phyloP scores from a whole-genome alignment of 1,140 invertebrate species.

The Lepidotrigona ventralis region DNA sequence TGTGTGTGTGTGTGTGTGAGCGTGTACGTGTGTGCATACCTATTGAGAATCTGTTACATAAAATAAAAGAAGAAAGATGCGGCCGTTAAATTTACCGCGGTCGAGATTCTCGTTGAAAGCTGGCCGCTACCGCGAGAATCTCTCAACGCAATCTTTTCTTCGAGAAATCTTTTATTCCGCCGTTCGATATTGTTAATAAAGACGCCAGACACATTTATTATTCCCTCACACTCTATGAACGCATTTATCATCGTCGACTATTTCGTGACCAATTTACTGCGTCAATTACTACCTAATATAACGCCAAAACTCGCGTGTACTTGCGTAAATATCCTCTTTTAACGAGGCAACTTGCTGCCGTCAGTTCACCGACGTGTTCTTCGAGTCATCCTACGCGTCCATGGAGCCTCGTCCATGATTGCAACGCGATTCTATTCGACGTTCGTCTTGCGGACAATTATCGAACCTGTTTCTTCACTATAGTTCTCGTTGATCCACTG shows the following conservation, averaged over 20 bases:
- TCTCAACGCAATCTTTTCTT: background rate
- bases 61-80: background rate
- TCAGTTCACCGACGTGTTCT: background rate
- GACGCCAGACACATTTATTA: slow-evolving; percentile 18
- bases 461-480: background rate
- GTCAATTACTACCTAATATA: slow-evolving; percentile 5
- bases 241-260: slow-evolving; percentile 1
- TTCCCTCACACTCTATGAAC: background rate
- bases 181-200: background rate
- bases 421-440: background rate
- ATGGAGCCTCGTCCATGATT: background rate
- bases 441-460: slow-evolving; percentile 17
- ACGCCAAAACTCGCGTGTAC: background rate
- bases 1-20: too few species aligned
- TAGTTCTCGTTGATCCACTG: background rate
- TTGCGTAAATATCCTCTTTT: slow-evolving; percentile 13
- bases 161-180: background rate
- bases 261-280: background rate
- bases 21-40: too few species aligned
- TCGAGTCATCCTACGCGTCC: background rate
- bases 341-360: background rate
- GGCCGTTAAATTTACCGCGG: background rate
- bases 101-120: background rate
- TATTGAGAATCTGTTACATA: background rate
- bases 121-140: background rate